Conservation (phyloP, 1,140 invertebrate genomes). For the Zaprionus vittiger region DNA sequence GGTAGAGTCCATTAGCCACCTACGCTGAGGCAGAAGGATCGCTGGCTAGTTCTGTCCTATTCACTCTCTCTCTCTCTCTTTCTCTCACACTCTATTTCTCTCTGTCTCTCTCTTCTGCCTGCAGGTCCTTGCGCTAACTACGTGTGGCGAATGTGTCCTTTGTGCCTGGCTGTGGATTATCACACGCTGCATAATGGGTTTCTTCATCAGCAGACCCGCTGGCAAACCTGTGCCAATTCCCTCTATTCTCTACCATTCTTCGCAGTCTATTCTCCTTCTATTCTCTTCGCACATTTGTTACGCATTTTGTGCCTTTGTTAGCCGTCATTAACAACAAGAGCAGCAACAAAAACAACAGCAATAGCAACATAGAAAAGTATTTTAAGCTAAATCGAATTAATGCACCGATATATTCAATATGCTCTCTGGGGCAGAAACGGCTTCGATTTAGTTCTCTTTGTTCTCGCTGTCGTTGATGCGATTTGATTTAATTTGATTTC, state of each 20-base stretch:
- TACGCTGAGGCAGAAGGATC: slow-evolving; percentile 41
- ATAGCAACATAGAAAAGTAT: slow-evolving; percentile 52
- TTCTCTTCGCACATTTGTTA: slow-evolving; percentile 60
- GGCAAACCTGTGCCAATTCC: slow-evolving; percentile 79
- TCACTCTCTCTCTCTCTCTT: background rate
- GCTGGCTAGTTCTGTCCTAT: background rate
- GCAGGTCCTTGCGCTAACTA: slow-evolving; percentile 76
- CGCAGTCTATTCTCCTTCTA: slow-evolving; percentile 15
- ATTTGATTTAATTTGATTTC: slow-evolving; percentile 44
- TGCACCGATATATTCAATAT: slow-evolving; percentile 64
- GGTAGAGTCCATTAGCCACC: slow-evolving; percentile 74
- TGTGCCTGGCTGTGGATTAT: slow-evolving; percentile 72
- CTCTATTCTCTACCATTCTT: background rate
- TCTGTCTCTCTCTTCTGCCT: background rate
- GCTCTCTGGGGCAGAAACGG: slow-evolving; percentile 47
- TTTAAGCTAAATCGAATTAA: slow-evolving; percentile 79
- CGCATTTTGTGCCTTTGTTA: slow-evolving; percentile 60
- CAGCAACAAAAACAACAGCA: slow-evolving; percentile 17
- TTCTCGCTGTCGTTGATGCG: slow-evolving; percentile 16
- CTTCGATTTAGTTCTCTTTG: slow-evolving; percentile 10
- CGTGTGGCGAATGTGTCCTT: slow-evolving; percentile 76
- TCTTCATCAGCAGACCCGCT: slow-evolving; percentile 61
- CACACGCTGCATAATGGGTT: slow-evolving; percentile 71
- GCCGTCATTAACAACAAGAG: slow-evolving; percentile 56
- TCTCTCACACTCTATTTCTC: background rate